Evolutionary conservation across 2,113 vertebrate genomes (phyloP), one percentile per base, ranked within the genome.

Genomic region (Melanostigma gelatinosum): DNA sequence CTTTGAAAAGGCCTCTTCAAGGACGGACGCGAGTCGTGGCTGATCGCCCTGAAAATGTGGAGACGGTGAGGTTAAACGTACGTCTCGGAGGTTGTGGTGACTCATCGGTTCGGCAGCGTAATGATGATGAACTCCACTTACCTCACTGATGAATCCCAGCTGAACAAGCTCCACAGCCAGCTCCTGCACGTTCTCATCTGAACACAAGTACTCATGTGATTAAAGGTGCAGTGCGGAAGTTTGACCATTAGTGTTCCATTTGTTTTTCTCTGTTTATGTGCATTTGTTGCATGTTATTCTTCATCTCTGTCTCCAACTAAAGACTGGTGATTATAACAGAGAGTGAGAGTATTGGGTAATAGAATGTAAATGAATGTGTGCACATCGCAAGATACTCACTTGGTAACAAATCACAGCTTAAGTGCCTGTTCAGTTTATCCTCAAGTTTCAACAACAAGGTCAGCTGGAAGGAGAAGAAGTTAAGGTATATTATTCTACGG

Each of bases 61-160:
- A 75, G 2, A 75, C 4, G 24, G 11, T 0, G 2, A 27, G 34
- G 61, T 61, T 8, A 48, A 16, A n/a, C 24, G 15, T 27, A 50
- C 20, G 29, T 61, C 27, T n/a, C 1, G 0, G 12, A 8, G 16
- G 20, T 13, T 32, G n/a, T 7, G 38, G 36, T 55, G 32, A 32
- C 32, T 32, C 3, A 32, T 34, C 6, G 8, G 15, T 32, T 55
- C 27, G 27, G 18, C 20, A 2, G 44, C 13, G 32, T 40, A 8
- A 7, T 16, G 5, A 58, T 29, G 36, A 40, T 20, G 15, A 57
- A 46, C 29, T 71, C 46, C 12, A 3, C 94, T 89, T 82, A 98
- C 98, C 97, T 99, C 98, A 3, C 96, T 98, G 90, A 99, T 97
- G 92, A 99, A 99, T 8, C 98, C 98, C 79, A 99, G 95, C 92